Evolutionary conservation across 2,113 vertebrate genomes (phyloP).

Genomic region (Microcebus tavaratra): DNA sequence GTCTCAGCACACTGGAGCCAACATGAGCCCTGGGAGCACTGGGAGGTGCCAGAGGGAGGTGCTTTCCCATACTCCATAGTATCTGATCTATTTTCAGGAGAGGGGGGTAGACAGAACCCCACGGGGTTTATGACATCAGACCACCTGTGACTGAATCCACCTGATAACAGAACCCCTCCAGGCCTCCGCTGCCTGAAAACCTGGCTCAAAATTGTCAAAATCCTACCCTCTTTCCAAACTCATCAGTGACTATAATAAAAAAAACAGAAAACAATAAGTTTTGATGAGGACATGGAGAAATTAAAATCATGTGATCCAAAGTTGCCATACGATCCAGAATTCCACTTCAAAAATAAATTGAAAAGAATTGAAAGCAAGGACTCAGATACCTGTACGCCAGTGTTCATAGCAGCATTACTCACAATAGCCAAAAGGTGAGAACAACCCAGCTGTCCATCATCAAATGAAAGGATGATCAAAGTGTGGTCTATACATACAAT

Average conservation of each 20-base stretch:
- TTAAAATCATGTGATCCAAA: not conserved
- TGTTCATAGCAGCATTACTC: not conserved
- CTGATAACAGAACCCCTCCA: too few species aligned
- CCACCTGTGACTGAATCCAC: not conserved
- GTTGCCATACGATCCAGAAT: not conserved
- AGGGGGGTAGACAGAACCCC: not conserved
- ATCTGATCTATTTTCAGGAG: not conserved
- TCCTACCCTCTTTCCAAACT: not conserved
- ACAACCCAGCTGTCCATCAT: not conserved
- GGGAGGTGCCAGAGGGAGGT: fast-evolving
- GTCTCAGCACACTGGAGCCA: not conserved
- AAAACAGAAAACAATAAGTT: not conserved
- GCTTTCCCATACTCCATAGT: not conserved
- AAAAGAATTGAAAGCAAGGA: not conserved
- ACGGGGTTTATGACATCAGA: not conserved
- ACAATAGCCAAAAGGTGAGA: not conserved
- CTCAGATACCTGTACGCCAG: too few species aligned
- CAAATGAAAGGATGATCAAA: not conserved
- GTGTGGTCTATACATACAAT: not conserved
- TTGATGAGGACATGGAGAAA: not conserved
- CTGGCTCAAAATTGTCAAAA: not conserved
- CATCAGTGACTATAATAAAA: not conserved
- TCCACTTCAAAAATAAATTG: not conserved
- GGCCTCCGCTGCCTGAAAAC: not conserved
- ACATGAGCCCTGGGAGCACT: not conserved